These are phyloP conservation scores for Gymnosoma rotundatum DNA, from an alignment of 2,888 invertebrate genomes.

Conservation along the genomic window DNA sequence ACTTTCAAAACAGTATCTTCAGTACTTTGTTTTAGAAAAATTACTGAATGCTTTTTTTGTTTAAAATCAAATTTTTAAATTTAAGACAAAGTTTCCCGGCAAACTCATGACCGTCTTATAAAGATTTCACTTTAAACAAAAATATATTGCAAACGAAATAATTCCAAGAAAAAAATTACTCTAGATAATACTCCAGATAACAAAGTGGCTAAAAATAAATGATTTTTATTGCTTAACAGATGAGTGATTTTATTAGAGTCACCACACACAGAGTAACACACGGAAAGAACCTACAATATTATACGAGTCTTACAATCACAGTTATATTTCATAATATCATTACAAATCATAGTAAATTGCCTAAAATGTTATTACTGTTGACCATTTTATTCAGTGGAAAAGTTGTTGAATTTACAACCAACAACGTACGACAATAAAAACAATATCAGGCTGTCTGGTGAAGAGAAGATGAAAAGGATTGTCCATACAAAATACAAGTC, in stretches of 20 bases:
- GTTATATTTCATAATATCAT: conserved; percentile 35
- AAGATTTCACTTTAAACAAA: conserved; percentile 33
- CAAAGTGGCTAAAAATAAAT: conserved; percentile 68
- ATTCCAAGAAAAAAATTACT: conserved; percentile 54
- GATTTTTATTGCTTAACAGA: conserved; percentile 69
- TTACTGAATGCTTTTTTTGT: no score
- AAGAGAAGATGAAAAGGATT: conserved; percentile 44
- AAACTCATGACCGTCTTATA: background rate
- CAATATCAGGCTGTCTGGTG: conserved; percentile 17
- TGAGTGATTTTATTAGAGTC: conserved; percentile 60
- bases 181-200: conserved; percentile 56
- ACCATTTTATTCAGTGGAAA: conserved; percentile 36
- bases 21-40: no score
- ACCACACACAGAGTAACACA: conserved; percentile 19
- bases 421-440: conserved; percentile 26
- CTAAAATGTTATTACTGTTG: conserved; percentile 60
- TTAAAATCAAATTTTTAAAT: no score
- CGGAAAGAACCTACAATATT: background rate
- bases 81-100: no score
- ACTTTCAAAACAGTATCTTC: no score
- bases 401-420: conserved; percentile 45
- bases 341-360: conserved; percentile 68
- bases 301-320: conserved; percentile 8
- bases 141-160: conserved; percentile 48
- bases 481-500: conserved; percentile 33